phyloP scores from a whole-genome alignment of 1,140 invertebrate genomes.

The Helicoverpa armigera region DNA sequence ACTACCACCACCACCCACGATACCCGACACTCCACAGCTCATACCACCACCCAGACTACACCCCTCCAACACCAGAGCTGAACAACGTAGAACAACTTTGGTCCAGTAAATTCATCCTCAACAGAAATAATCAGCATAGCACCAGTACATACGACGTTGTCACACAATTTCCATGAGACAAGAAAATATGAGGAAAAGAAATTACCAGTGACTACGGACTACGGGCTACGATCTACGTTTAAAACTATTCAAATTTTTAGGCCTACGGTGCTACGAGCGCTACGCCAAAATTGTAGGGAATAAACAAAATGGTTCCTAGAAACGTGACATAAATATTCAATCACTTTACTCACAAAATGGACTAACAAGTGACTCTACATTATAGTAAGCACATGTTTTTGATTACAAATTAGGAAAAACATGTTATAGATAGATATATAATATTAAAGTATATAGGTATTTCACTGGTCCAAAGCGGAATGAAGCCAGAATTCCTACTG shows the following conservation, averaged over 20 bases:
- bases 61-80: neutral
- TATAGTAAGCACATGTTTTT: neutral
- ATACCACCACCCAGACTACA: neutral
- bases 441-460: neutral
- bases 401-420: neutral
- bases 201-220: too few species aligned
- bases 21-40: neutral
- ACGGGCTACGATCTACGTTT: conserved; percentile 6
- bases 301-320: neutral
- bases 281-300: conserved; percentile 12
- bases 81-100: neutral
- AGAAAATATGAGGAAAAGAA: too few species aligned
- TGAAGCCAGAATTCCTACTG: neutral
- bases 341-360: too few species aligned
- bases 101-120: too few species aligned
- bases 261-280: conserved; percentile 46
- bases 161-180: too few species aligned
- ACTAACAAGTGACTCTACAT: too few species aligned
- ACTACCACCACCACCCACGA: conserved; percentile 14
- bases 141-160: too few species aligned
- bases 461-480: neutral
- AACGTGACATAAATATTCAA: too few species aligned
- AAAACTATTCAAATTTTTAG: conserved; percentile 9
- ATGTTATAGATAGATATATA: neutral
- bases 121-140: too few species aligned